Evolutionary conservation across 2,797 vertebrate genomes (phyloP), one percentile per base, ranked within the genome.

Genomic region (Chiroxiphia lanceolata): DNA sequence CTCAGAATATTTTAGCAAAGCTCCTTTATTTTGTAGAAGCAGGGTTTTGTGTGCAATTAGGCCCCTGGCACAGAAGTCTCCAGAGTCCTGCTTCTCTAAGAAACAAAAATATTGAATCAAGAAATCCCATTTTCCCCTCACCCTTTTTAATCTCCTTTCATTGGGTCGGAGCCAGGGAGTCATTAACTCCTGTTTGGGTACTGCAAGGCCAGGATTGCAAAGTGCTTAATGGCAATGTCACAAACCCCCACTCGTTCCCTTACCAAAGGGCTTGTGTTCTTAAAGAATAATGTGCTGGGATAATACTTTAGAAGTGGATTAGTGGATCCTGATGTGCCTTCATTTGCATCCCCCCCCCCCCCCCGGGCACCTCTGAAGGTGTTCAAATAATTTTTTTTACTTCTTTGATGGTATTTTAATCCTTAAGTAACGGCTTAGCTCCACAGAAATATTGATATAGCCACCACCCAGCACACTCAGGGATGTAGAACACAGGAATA

Each of bases 71-170:
- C 25, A 86, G 83, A 84, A 85, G 34, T 48, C 57, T 67, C 56
- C 36, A 22, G 79, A 80, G 48, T 48, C n/a, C 20, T 33, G 29
- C 31, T 90, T 87, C 71, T 85, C 63, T 86, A 78, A 90, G 80
- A 91, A 79, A 84, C 67, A 91, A 89, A 94, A 96, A 83, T 42
- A 83, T 77, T 75, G 74, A 88, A 78, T 61, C 34, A 76, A 90
- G 54, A 93, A 94, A 89, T 96, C 79, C 63, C n/a, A 54, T 90
- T 93, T 92, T 3, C 75, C 68, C 40, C 27, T 96, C 59, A 69
- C 53, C 36, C 51, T 88, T 88, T 95, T 71, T 59, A 83, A 94
- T 93, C 70, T 87, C 53, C 57, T 76, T 64, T 60, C 51, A 13
- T 1, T 81, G 59, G 15, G 44, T 53, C 92, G 54, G 56, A 95